A percentile compares a stretch with the other conserved stretches of the same genome.
Conservation (phyloP, 2,797 vertebrate species). For the Xerus rutilus region DNA sequence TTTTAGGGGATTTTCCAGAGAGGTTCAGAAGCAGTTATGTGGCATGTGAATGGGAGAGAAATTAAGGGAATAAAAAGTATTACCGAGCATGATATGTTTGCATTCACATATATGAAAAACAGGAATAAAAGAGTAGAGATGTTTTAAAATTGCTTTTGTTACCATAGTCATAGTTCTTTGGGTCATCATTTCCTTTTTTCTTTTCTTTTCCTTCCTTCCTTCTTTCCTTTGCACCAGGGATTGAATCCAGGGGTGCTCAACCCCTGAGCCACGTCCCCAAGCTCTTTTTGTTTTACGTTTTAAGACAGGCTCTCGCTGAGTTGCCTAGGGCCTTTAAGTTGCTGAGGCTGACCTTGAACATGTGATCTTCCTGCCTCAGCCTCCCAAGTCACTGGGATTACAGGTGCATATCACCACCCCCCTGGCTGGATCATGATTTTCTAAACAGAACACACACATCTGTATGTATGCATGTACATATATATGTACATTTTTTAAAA, state of each 20-base stretch:
- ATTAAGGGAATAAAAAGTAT: background rate
- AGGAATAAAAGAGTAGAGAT: background rate
- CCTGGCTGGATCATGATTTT: slow-evolving; percentile 1
- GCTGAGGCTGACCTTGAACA: too few relatives aligned
- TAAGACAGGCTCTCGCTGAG: too few relatives aligned
- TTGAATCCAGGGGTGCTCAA: too few relatives aligned
- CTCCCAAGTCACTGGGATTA: too few relatives aligned
- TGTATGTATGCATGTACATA: background rate
- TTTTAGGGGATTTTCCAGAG: background rate
- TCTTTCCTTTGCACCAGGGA: too few relatives aligned
- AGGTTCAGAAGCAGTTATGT: background rate
- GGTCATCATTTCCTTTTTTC: background rate
- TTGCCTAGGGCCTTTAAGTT: too few relatives aligned
- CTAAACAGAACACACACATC: background rate
- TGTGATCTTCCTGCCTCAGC: too few relatives aligned
- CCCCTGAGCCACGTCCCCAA: too few relatives aligned
- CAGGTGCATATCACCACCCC: too few relatives aligned
- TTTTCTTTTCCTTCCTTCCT: too few relatives aligned
- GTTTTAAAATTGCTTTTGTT: slow-evolving; percentile 25
- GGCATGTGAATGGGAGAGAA: background rate
- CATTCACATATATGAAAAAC: background rate
- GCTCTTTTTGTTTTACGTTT: too few relatives aligned
- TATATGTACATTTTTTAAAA: background rate
- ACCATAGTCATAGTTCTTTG: background rate
- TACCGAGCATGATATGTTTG: background rate